phyloP scores from a whole-genome alignment of 2,888 invertebrate genomes.

The Stenodera caucasica region DNA sequence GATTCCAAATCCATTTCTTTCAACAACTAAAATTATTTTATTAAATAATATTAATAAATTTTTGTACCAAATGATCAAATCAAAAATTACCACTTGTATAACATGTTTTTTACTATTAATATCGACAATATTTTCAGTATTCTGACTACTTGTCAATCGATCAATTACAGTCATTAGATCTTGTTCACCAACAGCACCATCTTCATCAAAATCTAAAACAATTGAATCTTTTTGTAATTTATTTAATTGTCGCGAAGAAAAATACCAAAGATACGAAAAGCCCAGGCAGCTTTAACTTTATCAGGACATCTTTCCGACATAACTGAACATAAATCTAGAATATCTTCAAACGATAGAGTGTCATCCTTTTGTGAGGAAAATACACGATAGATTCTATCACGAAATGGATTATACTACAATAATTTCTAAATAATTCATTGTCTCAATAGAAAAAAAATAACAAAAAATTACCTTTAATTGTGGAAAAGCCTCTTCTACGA shows the following conservation, averaged over 20 bases:
- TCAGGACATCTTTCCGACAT: slow-evolving; percentile 73
- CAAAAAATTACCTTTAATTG: slow-evolving; percentile 63
- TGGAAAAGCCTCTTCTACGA: slow-evolving; percentile 64
- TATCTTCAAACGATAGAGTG: slow-evolving; percentile 75
- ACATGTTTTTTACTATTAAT: slow-evolving; percentile 58
- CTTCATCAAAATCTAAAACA: slow-evolving; percentile 63
- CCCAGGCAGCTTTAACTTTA: slow-evolving; percentile 74
- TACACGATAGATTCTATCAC: slow-evolving; percentile 69
- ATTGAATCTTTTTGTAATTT: too few species aligned
- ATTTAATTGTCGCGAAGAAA: too few species aligned
- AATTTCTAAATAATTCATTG: slow-evolving; percentile 8
- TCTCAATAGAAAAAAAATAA: too few species aligned
- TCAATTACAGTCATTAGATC: slow-evolving; percentile 62
- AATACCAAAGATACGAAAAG: slow-evolving; percentile 75
- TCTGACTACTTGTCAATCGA: slow-evolving; percentile 54
- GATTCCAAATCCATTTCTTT: slow-evolving; percentile 64
- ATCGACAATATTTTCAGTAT: slow-evolving; percentile 51
- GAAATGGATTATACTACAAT: slow-evolving; percentile 73
- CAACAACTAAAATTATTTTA: slow-evolving; percentile 59
- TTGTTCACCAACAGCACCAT: slow-evolving; percentile 61
- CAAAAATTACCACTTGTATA: slow-evolving; percentile 59
- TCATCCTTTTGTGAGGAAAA: slow-evolving; percentile 72
- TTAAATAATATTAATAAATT: background rate
- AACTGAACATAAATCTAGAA: slow-evolving; percentile 75
- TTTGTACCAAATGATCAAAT: slow-evolving; percentile 10